These are phyloP conservation scores for Crenuchus spilurus DNA, from an alignment of 2,797 vertebrate species.

Conservation along the genomic window DNA sequence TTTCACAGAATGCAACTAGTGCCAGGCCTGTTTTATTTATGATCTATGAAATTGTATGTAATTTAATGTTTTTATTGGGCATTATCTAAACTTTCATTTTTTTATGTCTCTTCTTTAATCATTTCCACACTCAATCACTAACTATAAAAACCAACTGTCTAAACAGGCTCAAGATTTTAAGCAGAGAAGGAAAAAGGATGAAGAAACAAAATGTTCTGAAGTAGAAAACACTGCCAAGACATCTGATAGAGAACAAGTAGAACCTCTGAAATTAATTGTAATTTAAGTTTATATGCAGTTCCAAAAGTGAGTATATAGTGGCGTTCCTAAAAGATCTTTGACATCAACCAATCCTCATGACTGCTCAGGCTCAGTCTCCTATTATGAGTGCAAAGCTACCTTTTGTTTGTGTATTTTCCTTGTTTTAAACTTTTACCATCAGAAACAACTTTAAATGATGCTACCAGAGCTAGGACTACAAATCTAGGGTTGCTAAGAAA, in stretches of 20 bases:
- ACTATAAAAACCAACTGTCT: background rate
- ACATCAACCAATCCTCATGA: too few relatives aligned
- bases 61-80: conserved; percentile 3
- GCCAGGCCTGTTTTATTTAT: conserved; percentile 3
- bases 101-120: background rate
- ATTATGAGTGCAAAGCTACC: too few relatives aligned
- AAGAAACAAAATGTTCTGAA: conserved; percentile 7
- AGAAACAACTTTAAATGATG: too few relatives aligned
- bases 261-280: background rate
- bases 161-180: background rate
- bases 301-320: too few relatives aligned
- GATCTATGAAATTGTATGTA: conserved; percentile 1
- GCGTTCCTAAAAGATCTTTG: too few relatives aligned
- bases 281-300: background rate
- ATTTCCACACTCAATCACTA: background rate
- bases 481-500: too few relatives aligned
- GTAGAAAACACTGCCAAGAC: background rate
- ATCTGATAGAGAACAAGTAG: background rate
- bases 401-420: too few relatives aligned
- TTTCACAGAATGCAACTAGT: background rate
- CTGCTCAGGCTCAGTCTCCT: background rate
- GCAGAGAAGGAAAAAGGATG: background rate
- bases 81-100: background rate
- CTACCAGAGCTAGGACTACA: too few relatives aligned
- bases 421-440: too few relatives aligned